These are phyloP conservation scores for Narcine bancroftii DNA, from an alignment of 2,113 vertebrate species.

Conservation along the genomic window DNA sequence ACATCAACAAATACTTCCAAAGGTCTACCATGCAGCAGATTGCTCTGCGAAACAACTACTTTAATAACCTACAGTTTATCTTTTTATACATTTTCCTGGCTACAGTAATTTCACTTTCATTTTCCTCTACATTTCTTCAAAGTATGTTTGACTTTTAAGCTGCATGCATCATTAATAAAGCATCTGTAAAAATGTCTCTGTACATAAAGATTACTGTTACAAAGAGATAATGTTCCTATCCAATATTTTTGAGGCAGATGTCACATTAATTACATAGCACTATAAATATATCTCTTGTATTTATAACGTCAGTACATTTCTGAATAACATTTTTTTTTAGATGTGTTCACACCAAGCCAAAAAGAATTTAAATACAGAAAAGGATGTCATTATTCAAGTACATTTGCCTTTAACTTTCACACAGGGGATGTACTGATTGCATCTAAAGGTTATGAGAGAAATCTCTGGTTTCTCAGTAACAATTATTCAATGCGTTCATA, in stretches of 20 bases:
- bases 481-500: neutral
- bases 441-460: neutral
- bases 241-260: slow-evolving; percentile 6
- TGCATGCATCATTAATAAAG: slow-evolving; percentile 34
- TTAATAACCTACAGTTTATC: slow-evolving; percentile 29
- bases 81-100: slow-evolving; percentile 23
- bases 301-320: slow-evolving; percentile 18
- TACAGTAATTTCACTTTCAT: slow-evolving; percentile 23
- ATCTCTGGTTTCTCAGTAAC: neutral
- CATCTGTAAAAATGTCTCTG: slow-evolving; percentile 32
- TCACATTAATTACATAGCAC: neutral
- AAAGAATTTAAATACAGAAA: slow-evolving; percentile 13
- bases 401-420: slow-evolving; percentile 1
- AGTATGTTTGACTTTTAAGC: neutral
- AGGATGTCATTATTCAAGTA: slow-evolving; percentile 17
- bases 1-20: slow-evolving; percentile 6
- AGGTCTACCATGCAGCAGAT: slow-evolving; percentile 24
- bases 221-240: neutral
- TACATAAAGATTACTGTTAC: slow-evolving; percentile 15
- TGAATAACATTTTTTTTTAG: slow-evolving; percentile 18
- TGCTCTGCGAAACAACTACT: slow-evolving; percentile 19
- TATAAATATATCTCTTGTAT: slow-evolving; percentile 27
- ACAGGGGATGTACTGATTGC: neutral
- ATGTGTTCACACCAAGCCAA: slow-evolving; percentile 14
- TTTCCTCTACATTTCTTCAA: slow-evolving; percentile 12